Conservation (phyloP, 64 coral and sea anemone species). For the Pachyseris speciosa region DNA sequence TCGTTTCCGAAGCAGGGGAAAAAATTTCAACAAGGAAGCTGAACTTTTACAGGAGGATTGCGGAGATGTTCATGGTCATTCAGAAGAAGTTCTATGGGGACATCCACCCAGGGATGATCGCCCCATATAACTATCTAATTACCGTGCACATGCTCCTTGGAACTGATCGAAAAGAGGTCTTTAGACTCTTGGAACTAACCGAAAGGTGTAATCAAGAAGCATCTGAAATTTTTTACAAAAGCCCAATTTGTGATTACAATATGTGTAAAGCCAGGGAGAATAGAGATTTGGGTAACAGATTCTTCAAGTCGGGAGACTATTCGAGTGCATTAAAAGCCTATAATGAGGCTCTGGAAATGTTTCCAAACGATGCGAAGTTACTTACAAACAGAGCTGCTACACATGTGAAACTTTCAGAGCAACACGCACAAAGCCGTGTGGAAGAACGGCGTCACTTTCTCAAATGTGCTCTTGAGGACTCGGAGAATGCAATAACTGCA, state of each 20-base stretch:
- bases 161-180: background rate
- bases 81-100: background rate
- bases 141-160: background rate
- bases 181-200: too few relatives aligned
- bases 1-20: too few relatives aligned
- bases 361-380: background rate
- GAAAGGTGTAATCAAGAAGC: background rate
- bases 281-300: background rate
- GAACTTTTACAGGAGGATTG: background rate
- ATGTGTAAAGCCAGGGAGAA: background rate
- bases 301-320: background rate
- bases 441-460: too few relatives aligned
- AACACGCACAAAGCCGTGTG: too few relatives aligned
- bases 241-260: accelerated
- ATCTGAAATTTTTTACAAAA: background rate
- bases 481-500: too few relatives aligned
- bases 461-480: too few relatives aligned
- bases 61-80: background rate
- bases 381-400: background rate
- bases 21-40: background rate
- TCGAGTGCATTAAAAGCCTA: background rate
- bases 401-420: background rate
- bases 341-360: background rate
- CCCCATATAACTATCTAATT: background rate
- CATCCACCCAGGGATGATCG: background rate